Percentiles rank a stretch among this genome's conserved stretches.
Evolutionary conservation across 2,797 vertebrate genomes (phyloP).

Genomic region (Pelobates cultripes): DNA sequence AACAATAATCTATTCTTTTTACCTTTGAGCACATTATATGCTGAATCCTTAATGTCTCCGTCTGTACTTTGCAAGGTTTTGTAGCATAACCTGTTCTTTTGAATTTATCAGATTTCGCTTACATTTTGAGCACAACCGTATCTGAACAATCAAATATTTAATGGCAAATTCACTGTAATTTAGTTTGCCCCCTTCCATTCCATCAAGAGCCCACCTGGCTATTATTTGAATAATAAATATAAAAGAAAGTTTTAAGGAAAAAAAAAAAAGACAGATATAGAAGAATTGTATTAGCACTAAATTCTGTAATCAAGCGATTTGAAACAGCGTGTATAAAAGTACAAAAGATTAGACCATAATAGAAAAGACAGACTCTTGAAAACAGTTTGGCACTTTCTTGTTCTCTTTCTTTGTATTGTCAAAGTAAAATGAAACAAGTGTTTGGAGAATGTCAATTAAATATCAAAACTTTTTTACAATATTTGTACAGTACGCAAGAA

Average conservation of each 20-base stretch:
- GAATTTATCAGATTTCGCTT: conserved; percentile 14
- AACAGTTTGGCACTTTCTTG: neutral
- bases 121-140: conserved; percentile 25
- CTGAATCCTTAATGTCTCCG: neutral
- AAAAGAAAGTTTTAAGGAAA: neutral
- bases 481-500: too few relatives aligned
- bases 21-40: too few relatives aligned
- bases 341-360: conserved; percentile 16
- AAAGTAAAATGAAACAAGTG: neutral
- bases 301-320: conserved; percentile 29
- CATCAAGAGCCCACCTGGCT: conserved; percentile 12
- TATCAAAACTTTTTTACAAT: too few relatives aligned
- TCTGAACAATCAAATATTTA: conserved; percentile 33
- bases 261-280: neutral
- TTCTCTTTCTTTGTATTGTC: neutral
- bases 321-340: conserved; percentile 1
- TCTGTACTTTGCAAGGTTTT: conserved; percentile 19
- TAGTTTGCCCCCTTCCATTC: conserved; percentile 5
- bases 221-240: neutral
- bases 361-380: neutral
- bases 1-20: too few relatives aligned
- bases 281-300: conserved; percentile 24
- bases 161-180: conserved; percentile 48
- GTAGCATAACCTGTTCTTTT: conserved; percentile 9
- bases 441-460: neutral